A percentile compares a stretch with the other conserved stretches of the same genome.
These are phyloP conservation scores for Meghimatium bilineatum DNA, from an alignment of 2,888 invertebrate genomes.

Conservation along the genomic window DNA sequence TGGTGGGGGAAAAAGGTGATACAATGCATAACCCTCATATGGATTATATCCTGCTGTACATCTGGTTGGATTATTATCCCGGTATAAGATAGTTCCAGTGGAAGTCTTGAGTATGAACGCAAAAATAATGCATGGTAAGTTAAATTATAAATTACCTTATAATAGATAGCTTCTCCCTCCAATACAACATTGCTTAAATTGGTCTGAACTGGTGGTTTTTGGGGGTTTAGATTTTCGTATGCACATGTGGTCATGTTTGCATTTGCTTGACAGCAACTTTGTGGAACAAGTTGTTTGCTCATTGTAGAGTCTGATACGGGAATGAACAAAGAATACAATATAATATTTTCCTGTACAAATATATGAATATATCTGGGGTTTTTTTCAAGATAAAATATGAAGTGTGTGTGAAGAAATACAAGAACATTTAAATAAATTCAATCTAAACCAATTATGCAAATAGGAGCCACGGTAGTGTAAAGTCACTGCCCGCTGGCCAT, in stretches of 20 bases:
- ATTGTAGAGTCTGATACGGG: not conserved
- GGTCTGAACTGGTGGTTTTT: not conserved
- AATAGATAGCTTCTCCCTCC: not conserved
- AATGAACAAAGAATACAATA: not conserved
- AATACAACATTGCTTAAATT: not conserved
- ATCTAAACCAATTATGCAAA: not conserved
- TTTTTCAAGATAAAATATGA: not conserved
- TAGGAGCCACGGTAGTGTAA: no score
- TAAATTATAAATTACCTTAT: conserved; percentile 5
- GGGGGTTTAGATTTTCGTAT: no score
- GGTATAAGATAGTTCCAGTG: no score
- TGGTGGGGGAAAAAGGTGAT: no score
- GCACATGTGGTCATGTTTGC: not conserved
- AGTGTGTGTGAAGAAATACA: not conserved
- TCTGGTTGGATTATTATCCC: no score
- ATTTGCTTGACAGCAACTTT: not conserved
- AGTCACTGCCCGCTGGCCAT: no score
- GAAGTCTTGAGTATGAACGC: no score
- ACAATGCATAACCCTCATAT: no score
- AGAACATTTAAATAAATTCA: not conserved
- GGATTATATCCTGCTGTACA: no score
- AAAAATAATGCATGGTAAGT: no score
- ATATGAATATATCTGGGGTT: not conserved
- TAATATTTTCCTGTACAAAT: not conserved
- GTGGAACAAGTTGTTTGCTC: not conserved